phyloP scores from a whole-genome alignment of 2,797 vertebrate genomes.

The Menidia menidia region DNA sequence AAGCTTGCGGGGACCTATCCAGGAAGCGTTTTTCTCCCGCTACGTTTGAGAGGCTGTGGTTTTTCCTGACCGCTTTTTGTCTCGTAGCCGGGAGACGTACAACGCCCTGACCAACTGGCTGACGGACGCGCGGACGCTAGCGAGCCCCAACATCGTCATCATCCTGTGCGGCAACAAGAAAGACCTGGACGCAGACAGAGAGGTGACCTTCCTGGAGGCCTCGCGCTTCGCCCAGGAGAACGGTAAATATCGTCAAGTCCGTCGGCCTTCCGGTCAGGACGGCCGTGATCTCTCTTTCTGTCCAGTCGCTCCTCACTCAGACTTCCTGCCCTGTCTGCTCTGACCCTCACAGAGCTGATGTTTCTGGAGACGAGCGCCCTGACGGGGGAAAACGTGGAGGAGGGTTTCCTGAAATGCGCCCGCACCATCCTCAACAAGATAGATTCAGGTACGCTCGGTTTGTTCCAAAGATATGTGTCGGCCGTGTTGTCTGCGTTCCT shows the following conservation, averaged over 20 bases:
- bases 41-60: too few species aligned
- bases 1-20: too few species aligned
- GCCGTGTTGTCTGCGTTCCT: not conserved
- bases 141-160: conserved; percentile 94
- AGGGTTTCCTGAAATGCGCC: conserved; percentile 94
- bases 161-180: conserved; percentile 97
- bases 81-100: conserved; percentile 90
- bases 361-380: conserved; percentile 95
- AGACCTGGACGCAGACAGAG: conserved; percentile 92
- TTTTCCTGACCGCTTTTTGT: not conserved
- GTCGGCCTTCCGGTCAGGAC: not conserved
- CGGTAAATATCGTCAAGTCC: conserved; percentile 71
- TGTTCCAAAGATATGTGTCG: conserved; percentile 15
- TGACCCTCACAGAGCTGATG: conserved; percentile 85
- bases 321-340: not conserved
- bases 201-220: conserved; percentile 94
- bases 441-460: conserved; percentile 85
- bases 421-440: conserved; percentile 94
- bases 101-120: conserved; percentile 94
- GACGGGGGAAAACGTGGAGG: conserved; percentile 94
- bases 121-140: conserved; percentile 91
- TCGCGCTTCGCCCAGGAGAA: conserved; percentile 97
- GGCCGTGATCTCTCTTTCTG: not conserved
- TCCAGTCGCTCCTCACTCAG: not conserved
- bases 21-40: not conserved